Percentiles rank a stretch among this genome's conserved stretches.
Evolutionary conservation across 2,113 vertebrate genomes (phyloP).

Genomic region (Malaclemys terrapin): DNA sequence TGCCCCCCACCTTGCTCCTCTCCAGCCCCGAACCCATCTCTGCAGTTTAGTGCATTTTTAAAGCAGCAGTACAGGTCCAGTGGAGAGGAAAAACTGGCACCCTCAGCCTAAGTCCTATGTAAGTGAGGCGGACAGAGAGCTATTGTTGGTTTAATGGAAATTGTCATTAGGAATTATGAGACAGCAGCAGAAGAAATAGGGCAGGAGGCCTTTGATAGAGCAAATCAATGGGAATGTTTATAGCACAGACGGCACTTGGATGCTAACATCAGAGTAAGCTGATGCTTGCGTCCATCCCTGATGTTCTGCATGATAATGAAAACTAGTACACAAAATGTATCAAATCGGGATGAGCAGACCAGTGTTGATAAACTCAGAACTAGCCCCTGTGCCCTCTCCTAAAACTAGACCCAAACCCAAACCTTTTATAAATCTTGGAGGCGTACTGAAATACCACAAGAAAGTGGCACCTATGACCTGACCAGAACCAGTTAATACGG

Average conservation of each 20-base stretch:
- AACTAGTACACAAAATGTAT: neutral
- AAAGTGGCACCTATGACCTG: neutral
- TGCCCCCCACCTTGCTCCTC: neutral
- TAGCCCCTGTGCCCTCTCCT: neutral
- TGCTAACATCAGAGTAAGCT: neutral
- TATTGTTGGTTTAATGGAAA: neutral
- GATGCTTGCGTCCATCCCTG: neutral
- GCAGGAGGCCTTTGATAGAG: neutral
- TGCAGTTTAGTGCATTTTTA: neutral
- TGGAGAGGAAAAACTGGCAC: neutral
- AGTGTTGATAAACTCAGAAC: neutral
- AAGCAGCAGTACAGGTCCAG: neutral
- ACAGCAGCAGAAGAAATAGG: neutral
- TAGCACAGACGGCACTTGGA: conserved; percentile 26
- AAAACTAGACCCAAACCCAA: neutral
- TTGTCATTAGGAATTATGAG: neutral
- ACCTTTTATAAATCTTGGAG: neutral
- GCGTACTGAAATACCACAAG: neutral
- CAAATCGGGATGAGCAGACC: neutral
- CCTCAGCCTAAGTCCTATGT: neutral
- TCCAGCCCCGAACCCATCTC: neutral
- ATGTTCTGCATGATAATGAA: neutral
- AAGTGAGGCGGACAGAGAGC: neutral
- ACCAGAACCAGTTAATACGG: neutral
- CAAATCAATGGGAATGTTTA: conserved; percentile 29